Evolutionary conservation across 2,113 vertebrate genomes (phyloP).

Genomic region (Trematocara macrostoma): DNA sequence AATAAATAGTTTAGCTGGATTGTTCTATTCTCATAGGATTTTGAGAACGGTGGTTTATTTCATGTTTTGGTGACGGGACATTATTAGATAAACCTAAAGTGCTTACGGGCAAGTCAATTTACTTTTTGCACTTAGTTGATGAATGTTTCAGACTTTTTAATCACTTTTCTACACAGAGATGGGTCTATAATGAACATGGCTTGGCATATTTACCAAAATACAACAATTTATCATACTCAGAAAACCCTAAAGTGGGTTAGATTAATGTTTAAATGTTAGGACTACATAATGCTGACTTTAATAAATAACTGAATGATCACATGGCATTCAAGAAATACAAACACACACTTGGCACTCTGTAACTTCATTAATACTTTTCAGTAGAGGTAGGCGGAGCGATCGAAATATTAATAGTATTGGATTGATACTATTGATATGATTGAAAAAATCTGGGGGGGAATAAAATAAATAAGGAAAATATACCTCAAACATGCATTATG

Average conservation of each 20-base stretch:
- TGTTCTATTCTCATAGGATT: neutral
- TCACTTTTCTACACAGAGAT: neutral
- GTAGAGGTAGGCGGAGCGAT: neutral
- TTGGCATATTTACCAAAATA: neutral
- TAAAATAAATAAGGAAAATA: neutral
- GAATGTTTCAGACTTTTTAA: neutral
- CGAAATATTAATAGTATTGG: neutral
- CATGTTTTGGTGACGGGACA: neutral
- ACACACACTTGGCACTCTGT: neutral
- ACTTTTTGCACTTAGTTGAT: neutral
- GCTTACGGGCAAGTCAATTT: neutral
- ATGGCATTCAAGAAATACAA: neutral
- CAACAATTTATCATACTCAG: neutral
- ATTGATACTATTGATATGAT: neutral
- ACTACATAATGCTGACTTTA: neutral
- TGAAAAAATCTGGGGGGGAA: neutral
- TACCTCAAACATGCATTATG: neutral
- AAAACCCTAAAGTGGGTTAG: neutral
- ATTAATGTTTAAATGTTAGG: neutral
- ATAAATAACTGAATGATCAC: neutral
- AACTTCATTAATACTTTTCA: no score
- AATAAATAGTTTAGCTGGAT: neutral
- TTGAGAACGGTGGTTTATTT: neutral
- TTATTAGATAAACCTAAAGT: neutral
- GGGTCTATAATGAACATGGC: neutral